Conservation (phyloP, 2,113 vertebrate genomes). For the Dasyornis broadbenti region DNA sequence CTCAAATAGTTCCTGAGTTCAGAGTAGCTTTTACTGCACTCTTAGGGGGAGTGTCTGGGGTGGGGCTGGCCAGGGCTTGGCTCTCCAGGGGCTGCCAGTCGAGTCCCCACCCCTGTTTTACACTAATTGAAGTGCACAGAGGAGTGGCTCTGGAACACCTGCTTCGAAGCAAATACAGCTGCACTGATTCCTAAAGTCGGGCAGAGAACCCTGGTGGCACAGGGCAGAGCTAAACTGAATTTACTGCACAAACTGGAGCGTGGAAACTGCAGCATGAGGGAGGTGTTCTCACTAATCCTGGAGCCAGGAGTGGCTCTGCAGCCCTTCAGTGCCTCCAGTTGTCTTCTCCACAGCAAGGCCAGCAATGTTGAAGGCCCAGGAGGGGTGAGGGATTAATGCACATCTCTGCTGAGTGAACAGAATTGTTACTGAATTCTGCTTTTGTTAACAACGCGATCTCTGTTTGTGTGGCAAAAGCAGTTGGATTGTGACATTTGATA, state of each 20-base stretch:
- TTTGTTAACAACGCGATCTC: neutral
- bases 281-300: neutral
- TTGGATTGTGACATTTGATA: neutral
- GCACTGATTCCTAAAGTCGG: fast-evolving
- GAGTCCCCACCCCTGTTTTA: neutral
- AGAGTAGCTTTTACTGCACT: neutral
- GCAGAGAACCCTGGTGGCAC: neutral
- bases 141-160: neutral
- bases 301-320: neutral
- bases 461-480: neutral
- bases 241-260: fast-evolving
- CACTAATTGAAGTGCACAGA: fast-evolving
- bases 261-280: fast-evolving
- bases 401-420: neutral
- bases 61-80: neutral
- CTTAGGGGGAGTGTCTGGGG: neutral
- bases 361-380: neutral
- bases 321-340: neutral
- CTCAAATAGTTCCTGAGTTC: neutral
- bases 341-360: neutral
- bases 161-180: neutral
- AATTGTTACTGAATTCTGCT: too few relatives aligned
- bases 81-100: neutral
- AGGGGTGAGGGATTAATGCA: neutral
- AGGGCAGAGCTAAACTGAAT: neutral